Evolutionary conservation across 2,113 vertebrate genomes (phyloP).

Genomic region (Callipepla californica): DNA sequence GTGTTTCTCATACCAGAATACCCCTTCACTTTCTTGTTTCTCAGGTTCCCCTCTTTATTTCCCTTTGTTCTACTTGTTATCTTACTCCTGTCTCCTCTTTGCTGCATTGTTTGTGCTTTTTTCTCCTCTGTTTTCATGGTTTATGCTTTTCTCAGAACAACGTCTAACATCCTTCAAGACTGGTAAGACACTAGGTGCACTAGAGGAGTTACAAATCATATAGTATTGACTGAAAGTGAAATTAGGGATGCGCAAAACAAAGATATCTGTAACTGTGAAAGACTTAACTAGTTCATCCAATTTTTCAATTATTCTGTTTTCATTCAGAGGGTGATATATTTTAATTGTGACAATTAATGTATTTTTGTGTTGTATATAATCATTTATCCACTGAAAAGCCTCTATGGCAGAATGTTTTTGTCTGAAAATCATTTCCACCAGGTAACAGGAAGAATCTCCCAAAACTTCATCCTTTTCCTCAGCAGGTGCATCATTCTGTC

Average conservation of each 20-base stretch:
- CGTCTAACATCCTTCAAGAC: neutral
- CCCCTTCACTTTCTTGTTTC: neutral
- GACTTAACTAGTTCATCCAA: neutral
- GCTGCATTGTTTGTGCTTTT: neutral
- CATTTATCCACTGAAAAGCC: neutral
- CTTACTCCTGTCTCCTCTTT: neutral
- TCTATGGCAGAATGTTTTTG: neutral
- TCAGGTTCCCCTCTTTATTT: neutral
- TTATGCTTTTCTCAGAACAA: neutral
- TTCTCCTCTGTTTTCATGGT: neutral
- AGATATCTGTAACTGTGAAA: neutral
- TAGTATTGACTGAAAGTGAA: neutral
- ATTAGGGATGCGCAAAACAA: neutral
- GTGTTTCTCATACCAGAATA: neutral
- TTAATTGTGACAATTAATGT: neutral
- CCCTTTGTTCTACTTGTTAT: neutral
- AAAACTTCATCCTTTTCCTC: neutral
- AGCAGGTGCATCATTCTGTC: conserved; percentile 3
- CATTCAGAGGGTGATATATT: neutral
- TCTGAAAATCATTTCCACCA: neutral
- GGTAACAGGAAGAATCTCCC: neutral
- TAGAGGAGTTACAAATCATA: neutral
- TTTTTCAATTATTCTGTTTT: neutral
- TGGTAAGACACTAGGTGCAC: neutral
- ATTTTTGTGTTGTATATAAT: neutral